Base-by-base conservation (phyloP, 2,113 vertebrate genomes). In the Spea multiplicata region DNA sequence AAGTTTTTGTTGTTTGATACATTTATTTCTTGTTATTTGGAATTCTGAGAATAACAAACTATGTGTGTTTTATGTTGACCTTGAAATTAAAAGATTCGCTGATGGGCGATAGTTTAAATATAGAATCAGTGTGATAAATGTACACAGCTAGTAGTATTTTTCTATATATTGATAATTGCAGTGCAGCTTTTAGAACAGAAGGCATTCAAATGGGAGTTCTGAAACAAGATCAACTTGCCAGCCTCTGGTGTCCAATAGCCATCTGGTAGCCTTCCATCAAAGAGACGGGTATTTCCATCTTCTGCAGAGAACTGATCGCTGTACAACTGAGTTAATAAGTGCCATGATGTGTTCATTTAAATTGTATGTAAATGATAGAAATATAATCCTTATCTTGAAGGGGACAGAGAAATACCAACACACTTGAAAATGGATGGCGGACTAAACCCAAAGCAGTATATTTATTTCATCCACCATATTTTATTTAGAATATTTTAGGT, bases 261-360 rank as follows among this genome's bases (percentile, higher is more conserved):
- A 80, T 80, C 78, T 80, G 78, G 78, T 80, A 80, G 53, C 78
- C 78, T 80, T 80, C 78, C 78, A 80, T 80, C 78, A 80, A 74
- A 80, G 52, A 80, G 78, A 80, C 78, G 74, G 67, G 65, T 67
- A 73, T 74, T 74, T 73, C 70, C 73, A 74, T 80, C 71, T 74
- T 74, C 52, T 61, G 71, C 65, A 67, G 73, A 80, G 65, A 66
- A 73, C 71, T 67, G 44, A 49, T 74, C 64, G 44, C 64, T 65
- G 74, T 73, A 65, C 66, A 80, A 73, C 47, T 45, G 52, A 74
- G 59, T 68, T 13, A 59, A 52, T 9, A 59, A 30, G 30, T 30
- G 30, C 30, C 30, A 30, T 30, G 30, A 30, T 30, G 30, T 30
- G 30, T 30, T 30, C 1, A 30, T 30, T 30, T 30, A 30, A 30